Evolutionary conservation across 2,888 invertebrate genomes (phyloP), one percentile per base, ranked within the genome.

Genomic region (Meiosimyza decipiens): DNA sequence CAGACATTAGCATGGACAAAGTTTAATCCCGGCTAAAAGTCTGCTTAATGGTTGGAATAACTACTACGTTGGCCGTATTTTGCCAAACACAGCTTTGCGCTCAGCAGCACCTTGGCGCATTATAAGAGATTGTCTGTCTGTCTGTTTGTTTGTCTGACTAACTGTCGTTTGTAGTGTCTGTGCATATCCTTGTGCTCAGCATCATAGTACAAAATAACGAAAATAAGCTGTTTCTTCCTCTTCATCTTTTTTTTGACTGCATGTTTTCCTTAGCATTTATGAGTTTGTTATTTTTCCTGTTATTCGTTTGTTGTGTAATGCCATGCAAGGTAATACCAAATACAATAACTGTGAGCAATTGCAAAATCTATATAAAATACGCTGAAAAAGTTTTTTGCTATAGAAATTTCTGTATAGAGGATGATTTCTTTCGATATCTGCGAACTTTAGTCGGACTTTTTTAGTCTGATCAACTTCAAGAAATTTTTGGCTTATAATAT

Each of bases 21-120:
- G 68, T 71, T 71, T 71, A 71, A 74, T 74, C 74, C 69, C 28
- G 51, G 54, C 66, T 67, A 59, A 50, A 52, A 68, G 66, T 66
- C 65, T 28, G 28, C 71, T 70, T 71, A 64, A 52, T 52, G 52
- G 49, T 47, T 22, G 18, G 18, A 64, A 71, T 52, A 64, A 54
- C 54, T 55, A n/a, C 60, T 40, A 9, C 9, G 40, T 9, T 40
- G 9, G 9, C 40, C 40, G 40, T 7, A 40, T 2, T 40, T 40
- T 40, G 1, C 40, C 9, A 40, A 40, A 40, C 9, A 9, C 40
- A 40, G 40, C 40, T 40, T 40, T 40, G 2, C 9, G 9, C 40
- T 40, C 40, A 40, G 40, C 40, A 40, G 40, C 9, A 40, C 40
- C 40, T 40, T 40, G 3, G 40, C 40, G 40, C 40, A 9, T 40